A percentile compares a stretch with the other conserved stretches of the same genome.
These are phyloP conservation scores for Odontothrips loti DNA, from an alignment of 2,888 invertebrate genomes.

Conservation along the genomic window DNA sequence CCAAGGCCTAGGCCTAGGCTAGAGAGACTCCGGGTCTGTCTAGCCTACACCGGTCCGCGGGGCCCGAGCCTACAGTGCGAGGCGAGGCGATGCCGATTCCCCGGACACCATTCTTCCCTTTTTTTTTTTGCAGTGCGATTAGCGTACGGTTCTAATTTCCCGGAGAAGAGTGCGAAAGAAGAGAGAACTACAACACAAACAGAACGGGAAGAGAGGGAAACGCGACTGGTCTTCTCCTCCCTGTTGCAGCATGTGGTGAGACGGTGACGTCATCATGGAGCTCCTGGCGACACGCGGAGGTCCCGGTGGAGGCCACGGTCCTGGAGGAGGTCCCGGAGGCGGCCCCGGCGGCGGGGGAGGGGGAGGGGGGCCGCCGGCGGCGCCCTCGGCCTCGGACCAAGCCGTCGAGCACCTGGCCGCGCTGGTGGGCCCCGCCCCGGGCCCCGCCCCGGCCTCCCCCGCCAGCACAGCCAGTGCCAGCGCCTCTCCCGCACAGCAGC, in stretches of 20 bases:
- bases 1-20: not conserved
- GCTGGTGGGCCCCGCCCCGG: not conserved
- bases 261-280: not conserved
- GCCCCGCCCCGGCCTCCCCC: not conserved
- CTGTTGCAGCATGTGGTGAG: too few relatives aligned
- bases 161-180: too few relatives aligned
- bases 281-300: not conserved
- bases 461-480: not conserved
- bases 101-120: too few relatives aligned
- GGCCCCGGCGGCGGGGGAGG: not conserved
- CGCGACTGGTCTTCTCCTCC: not conserved
- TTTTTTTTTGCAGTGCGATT: too few relatives aligned
- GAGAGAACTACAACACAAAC: too few relatives aligned
- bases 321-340: not conserved
- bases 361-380: not conserved
- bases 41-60: not conserved
- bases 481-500: constrained; percentile 8
- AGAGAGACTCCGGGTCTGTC: not conserved
- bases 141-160: too few relatives aligned
- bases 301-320: not conserved
- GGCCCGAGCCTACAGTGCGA: not conserved
- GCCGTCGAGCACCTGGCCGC: not conserved
- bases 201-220: too few relatives aligned
- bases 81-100: too few relatives aligned
- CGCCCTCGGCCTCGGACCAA: not conserved